Base-by-base conservation (phyloP, 2,113 vertebrate species). In the Phrynosoma blainvillii region DNA sequence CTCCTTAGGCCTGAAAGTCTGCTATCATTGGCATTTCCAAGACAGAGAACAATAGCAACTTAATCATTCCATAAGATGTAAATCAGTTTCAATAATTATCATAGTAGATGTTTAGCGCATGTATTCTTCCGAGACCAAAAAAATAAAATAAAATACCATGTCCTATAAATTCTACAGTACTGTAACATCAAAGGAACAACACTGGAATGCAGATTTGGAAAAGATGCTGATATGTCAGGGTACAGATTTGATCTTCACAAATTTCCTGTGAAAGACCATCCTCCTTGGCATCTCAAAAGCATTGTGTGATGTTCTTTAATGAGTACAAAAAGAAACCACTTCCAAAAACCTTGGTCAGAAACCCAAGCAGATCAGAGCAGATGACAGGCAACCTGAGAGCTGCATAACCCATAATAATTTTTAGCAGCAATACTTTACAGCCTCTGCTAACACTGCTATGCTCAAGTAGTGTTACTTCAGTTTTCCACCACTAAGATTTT, bases 71-170 rank as follows among this genome's bases (percentile, higher is more conserved):
- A 93, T 71, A 82, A 95, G 86, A 95, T 96, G 94, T 90, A 95
- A 94, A 96, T 95, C 93, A 89, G 92, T 90, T 93, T 92, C 93
- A 95, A 90, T 88, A 95, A 96, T 96, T 95, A 96, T 79, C 94
- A 95, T 92, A 95, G 90, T 94, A 95, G 92, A 93, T 92, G 84
- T 84, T 86, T 94, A 92, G 91, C 83, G 93, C 90, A 13, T 92
- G 92, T 94, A 93, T 94, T 92, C 90, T 96, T 92, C 86, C 93
- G 94, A 87, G 59, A 88, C 82, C 90, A 95, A 93, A n/a, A 80
- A 27, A 80, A n/a, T n/a, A n/a, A n/a, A n/a, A n/a, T n/a, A n/a
- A 94, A 95, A 90, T 87, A 85, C 91, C 93, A 92, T 90, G 89
- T 93, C 92, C 93, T 91, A 93, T 88, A 93, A 95, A 95, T 93